Base-by-base conservation (phyloP, 1,140 invertebrate genomes). In the Bombyx mori region DNA sequence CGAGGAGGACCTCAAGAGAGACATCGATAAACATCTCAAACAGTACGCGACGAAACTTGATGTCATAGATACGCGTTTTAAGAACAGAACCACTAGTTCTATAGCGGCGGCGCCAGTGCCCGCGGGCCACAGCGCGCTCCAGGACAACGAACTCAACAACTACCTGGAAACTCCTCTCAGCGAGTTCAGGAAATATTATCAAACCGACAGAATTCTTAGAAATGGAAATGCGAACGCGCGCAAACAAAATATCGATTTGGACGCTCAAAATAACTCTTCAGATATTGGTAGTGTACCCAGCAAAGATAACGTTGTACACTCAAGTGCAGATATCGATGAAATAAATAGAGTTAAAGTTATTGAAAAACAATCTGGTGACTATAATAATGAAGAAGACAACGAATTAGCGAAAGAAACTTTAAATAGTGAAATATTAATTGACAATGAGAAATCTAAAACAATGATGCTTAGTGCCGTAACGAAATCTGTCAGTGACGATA, bases 171-270 rank as follows among this genome's bases (percentile, higher is more conserved):
- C 71, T 7, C 79, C 81, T 0, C 53, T 86, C 26, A 59, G 44
- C 1, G 80, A 86, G 52, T 86, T 86, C 49, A 76, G 81, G 58
- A 86, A 84, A 63, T 56, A 80, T 7, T 86, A 86, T 60, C 69
- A 73, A 26, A 50, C 65, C 42, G 56, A 65, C 47, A 69, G 58
- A 54, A 5, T 35, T 35, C 42, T 61, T 55, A 6, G 42, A 55
- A 51, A 48, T 56, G 55, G 22, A 54, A n/a, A 10, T 45, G 45
- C 8, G 3, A 46, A 49, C 7, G 22, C 10, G 7, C 9, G 3
- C 9, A 7, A 12, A n/a, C n/a, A 6, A 49, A 4, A 12, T 49
- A 12, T 49, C 7, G 48, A 12, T 49, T 49, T 10, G n/a, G 48
- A 49, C 10, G 9, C n/a, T 49, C 8, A 10, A 49, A 2, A 10